phyloP scores from a whole-genome alignment of 2,888 invertebrate species.

The Iphiclides podalirius region DNA sequence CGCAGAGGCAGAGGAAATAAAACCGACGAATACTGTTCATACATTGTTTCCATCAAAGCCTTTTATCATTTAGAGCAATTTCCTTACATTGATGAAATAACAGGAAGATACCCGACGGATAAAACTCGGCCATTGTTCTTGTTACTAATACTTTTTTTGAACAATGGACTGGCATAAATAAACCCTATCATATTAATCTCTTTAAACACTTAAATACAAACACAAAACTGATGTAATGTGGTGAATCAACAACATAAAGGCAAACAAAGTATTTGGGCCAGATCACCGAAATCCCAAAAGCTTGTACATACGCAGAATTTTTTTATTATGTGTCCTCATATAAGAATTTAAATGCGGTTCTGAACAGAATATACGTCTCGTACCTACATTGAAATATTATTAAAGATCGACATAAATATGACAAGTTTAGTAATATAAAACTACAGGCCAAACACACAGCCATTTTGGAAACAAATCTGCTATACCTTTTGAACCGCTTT shows the following conservation, averaged over 20 bases:
- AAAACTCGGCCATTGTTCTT: slow-evolving; percentile 37
- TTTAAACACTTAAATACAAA: background rate
- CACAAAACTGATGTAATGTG: background rate
- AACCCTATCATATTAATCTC: slow-evolving; percentile 26
- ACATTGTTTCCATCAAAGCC: slow-evolving; percentile 30
- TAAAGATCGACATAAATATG: too few relatives aligned
- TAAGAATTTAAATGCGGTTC: too few relatives aligned
- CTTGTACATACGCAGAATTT: background rate
- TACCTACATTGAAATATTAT: too few relatives aligned
- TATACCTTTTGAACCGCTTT: too few relatives aligned
- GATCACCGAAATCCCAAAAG: background rate
- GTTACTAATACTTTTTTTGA: slow-evolving; percentile 33
- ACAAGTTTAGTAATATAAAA: too few relatives aligned
- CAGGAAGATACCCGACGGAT: slow-evolving; percentile 32
- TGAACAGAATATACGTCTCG: too few relatives aligned
- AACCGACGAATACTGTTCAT: background rate
- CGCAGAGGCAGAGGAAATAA: background rate
- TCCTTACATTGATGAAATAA: slow-evolving; percentile 39
- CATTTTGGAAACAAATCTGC: too few relatives aligned
- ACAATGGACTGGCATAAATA: slow-evolving; percentile 38
- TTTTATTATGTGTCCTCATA: background rate
- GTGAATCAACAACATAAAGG: slow-evolving; percentile 8
- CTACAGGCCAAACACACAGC: too few relatives aligned
- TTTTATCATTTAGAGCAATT: slow-evolving; percentile 35
- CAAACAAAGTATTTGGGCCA: slow-evolving; percentile 10